Evolutionary conservation across 2,888 invertebrate genomes (phyloP), one percentile per base, ranked within the genome.

Genomic region (Steromphala cineraria): DNA sequence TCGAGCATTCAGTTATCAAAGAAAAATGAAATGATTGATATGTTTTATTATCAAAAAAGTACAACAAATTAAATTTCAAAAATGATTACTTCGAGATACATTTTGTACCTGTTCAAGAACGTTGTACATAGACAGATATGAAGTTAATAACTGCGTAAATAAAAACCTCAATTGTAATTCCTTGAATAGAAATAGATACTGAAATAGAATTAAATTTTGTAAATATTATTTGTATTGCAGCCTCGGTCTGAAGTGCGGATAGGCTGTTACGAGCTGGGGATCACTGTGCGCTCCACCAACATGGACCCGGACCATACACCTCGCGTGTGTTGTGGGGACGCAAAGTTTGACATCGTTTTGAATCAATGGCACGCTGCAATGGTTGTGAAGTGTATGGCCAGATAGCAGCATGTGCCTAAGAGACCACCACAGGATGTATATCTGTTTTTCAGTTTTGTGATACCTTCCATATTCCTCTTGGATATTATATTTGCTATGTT

Each of bases 241-340:
- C 83, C 87, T 3, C 81, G 80, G 36, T 74, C 77, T 21, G 76
- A 75, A 19, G 82, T 87, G n/a, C 83, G 82, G 19, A 81, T 82
- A 13, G 62, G 85, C 56, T 87, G 87, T 53, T 87, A 87, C 80
- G 78, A 79, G 62, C 80, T 80, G 0, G 87, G 87, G 4, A 77
- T 82, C 0, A 84, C 83, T 53, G 87, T 87, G 7, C 75, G 87
- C 40, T 83, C 87, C 10, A 80, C 82, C 74, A 85, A 87, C 74
- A 84, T 85, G 55, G 87, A 87, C 53, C 86, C 85, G 5, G 87
- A 87, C 75, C 82, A 83, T 79, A 85, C 84, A 40, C 85, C 87
- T 15, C 85, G 87, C 56, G 83, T 82, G 56, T 87, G 87, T 79
- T 87, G 87, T 78, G 83, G 67, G 7, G 87, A 83, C 53, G 83